These are phyloP conservation scores for Chiloscyllium punctatum DNA, from an alignment of 2,797 vertebrate genomes.

Conservation along the genomic window DNA sequence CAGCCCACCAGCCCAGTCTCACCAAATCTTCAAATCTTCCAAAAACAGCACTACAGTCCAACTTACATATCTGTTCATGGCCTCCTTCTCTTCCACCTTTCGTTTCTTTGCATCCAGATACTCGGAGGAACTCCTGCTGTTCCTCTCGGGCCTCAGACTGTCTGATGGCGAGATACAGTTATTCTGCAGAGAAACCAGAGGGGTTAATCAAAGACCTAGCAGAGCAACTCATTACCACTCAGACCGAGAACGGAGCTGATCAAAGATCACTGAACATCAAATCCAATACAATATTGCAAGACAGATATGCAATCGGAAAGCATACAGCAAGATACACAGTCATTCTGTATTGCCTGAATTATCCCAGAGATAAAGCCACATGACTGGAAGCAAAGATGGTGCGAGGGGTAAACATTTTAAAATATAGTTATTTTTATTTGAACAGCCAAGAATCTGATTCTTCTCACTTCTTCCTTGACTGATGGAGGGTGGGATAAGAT, in stretches of 20 bases:
- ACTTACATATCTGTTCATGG: constrained; percentile 87
- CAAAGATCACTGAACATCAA: constrained; percentile 10
- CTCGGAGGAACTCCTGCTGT: constrained; percentile 81
- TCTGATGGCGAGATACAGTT: constrained; percentile 90
- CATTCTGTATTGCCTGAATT: not conserved
- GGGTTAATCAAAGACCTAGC: not conserved
- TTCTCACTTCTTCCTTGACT: not conserved
- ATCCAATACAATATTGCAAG: not conserved
- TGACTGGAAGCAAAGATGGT: no score
- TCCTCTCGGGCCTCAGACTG: constrained; percentile 82
- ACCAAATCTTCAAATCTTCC: not conserved
- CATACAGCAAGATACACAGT: not conserved
- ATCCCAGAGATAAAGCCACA: not conserved
- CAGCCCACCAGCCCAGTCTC: not conserved
- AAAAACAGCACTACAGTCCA: constrained; percentile 39
- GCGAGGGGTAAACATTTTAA: no score
- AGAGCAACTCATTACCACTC: constrained; percentile 39
- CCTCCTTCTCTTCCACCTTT: constrained; percentile 91
- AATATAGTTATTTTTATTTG: no score
- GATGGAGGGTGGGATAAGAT: not conserved
- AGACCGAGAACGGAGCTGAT: constrained; percentile 40
- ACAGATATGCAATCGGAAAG: not conserved
- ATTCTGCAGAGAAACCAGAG: constrained; percentile 60
- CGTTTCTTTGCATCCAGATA: constrained; percentile 89
- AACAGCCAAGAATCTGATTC: not conserved